Base-by-base conservation (phyloP, 2,888 invertebrate genomes). In the Hetaerina titia region DNA sequence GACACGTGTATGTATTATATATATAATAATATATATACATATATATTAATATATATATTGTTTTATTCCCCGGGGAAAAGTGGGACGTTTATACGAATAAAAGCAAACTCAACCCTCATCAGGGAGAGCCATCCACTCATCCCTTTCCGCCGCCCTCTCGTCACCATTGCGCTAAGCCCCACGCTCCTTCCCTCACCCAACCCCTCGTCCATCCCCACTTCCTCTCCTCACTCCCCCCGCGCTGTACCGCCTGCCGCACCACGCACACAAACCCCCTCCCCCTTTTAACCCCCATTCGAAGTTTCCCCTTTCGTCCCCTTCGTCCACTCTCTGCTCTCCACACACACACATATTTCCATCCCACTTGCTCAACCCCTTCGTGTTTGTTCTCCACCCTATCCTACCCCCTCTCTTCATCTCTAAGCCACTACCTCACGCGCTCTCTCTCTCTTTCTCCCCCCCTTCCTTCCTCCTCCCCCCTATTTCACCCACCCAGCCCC, bases 21-120 rank as follows among this genome's bases (percentile, higher is more conserved):
- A n/a, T n/a, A n/a, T n/a, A n/a, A n/a, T n/a, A n/a, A n/a, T n/a
- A n/a, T n/a, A 2, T 45, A 45, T 45, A 45, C 4, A 45, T 45
- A 45, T 45, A 45, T 45, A 45, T 45, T n/a, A n/a, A 45, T 45
- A 45, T 45, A 45, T 31, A 56, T 57, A 69, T 92, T 74, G 69
- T 69, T 69, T 92, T 92, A 92, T 92, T 92, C 69, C 56, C 92
- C 8, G 45, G 69, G 56, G 45, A n/a, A 63, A 92, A 92, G 81
- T 31, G 74, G 92, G 92, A 92, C 92, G 57, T 92, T 92, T 92
- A 92, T 74, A 45, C 56, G 69, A 69, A 92, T 92, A 92, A 92
- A 74, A 92, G 69, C 92, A 92, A 64, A 90, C 90, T 64, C 90
- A 64, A n/a, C 92, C 56, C 45, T 74, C 92, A 74, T 92, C 57